Evolutionary conservation across 2,113 vertebrate species (phyloP), one percentile per base, ranked within the genome.

Genomic region (Lichenostomus cassidix): DNA sequence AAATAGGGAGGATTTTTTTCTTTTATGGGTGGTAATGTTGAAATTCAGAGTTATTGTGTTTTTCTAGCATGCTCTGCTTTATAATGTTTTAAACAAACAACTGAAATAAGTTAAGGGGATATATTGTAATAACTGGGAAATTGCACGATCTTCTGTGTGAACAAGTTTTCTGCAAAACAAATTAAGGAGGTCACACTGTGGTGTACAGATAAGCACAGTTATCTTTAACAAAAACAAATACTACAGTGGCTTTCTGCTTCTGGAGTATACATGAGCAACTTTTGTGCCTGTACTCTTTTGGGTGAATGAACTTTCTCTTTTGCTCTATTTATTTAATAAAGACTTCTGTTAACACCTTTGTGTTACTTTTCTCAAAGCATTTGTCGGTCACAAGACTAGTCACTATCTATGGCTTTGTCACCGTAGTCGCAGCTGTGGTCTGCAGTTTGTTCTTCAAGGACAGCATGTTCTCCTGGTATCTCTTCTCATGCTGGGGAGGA

Each of bases 371-470:
- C 11, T 88, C 7, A 29, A 70, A 28, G 24, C 15, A 0, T n/a
- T 69, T 55, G 11, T 42, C 6, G 22, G 35, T 46, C 15, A 20
- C 8, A 7, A 37, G 42, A 42, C 2, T 5, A 15, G 11, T 62
- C 1, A 6, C 1, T 41, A 31, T 35, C 15, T 1, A 1, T 18
- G 22, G 9, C 3, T 79, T 64, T 29, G 16, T 46, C 16, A 37
- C n/a, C 0, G 0, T 41, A 33, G 29, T 52, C 5, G 25, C n/a
- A 53, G 0, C 10, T 29, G 5, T 1, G 3, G 2, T 44, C 11
- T 20, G 15, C 5, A 22, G 2, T 8, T 2, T 69, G 4, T 37
- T 21, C 10, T 19, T 22, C 39, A 5, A 64, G 56, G 11, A 28
- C 13, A 39, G 15, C 0, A 0, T 62, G 4, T 39, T 23, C 11